These are phyloP conservation scores for Salvator merianae DNA, from an alignment of 2,113 vertebrate genomes.

Conservation along the genomic window DNA sequence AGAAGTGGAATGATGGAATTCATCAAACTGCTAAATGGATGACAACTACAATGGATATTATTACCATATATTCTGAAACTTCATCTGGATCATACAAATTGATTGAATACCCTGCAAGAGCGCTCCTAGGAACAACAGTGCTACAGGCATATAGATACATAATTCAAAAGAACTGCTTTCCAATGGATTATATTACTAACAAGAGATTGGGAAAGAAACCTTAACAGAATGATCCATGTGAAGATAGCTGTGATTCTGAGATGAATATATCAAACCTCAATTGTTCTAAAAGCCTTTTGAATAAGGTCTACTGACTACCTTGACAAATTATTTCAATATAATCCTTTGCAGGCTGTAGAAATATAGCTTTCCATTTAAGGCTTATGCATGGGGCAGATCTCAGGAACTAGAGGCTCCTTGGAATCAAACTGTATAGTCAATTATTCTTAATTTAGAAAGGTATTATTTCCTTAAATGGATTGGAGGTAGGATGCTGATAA, in stretches of 20 bases:
- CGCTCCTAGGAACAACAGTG: slow-evolving; percentile 38
- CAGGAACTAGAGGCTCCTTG: background rate
- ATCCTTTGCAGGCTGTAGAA: background rate
- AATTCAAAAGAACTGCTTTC: slow-evolving; percentile 32
- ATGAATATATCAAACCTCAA: slow-evolving; percentile 3
- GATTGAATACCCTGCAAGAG: slow-evolving; percentile 45
- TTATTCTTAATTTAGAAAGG: background rate
- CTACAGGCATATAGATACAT: slow-evolving; percentile 1
- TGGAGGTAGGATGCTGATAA: background rate
- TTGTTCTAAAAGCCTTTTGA: background rate
- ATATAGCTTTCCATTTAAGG: background rate
- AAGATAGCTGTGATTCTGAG: background rate
- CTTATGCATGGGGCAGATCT: background rate
- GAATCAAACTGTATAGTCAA: background rate
- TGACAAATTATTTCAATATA: slow-evolving; percentile 13
- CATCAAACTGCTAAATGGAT: slow-evolving; percentile 30
- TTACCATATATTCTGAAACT: slow-evolving; percentile 26
- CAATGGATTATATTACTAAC: background rate
- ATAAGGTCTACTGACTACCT: background rate
- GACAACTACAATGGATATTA: slow-evolving; percentile 41
- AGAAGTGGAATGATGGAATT: background rate
- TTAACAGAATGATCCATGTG: background rate
- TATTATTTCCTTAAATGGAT: background rate
- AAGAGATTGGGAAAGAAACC: background rate
- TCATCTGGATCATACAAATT: slow-evolving; percentile 43